Percentiles rank a stretch among this genome's conserved stretches.
Evolutionary conservation across 2,797 vertebrate genomes (phyloP).

Genomic region (Uromys caudimaculatus): DNA sequence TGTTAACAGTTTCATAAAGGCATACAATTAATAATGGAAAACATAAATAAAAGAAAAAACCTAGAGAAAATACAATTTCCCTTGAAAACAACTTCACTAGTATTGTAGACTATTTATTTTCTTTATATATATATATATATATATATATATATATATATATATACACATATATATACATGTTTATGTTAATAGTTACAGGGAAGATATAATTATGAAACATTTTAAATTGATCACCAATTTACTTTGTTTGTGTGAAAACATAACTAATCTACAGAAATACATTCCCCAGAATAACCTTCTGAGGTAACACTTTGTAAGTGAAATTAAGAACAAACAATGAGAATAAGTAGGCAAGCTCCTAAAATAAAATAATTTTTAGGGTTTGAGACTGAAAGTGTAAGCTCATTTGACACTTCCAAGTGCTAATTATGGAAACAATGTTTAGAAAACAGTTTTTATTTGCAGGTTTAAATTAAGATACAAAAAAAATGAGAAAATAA

Average conservation of each 20-base stretch:
- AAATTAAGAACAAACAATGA: background rate
- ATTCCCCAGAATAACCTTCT: background rate
- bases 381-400: conserved; percentile 6
- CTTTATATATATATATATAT: background rate
- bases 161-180: background rate
- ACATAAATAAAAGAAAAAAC: background rate
- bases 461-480: background rate
- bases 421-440: background rate
- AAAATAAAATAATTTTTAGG: background rate
- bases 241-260: conserved; percentile 52
- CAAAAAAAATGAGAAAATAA: background rate
- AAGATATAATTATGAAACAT: conserved; percentile 39
- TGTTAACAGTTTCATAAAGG: background rate
- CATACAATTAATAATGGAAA: background rate
- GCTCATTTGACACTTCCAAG: background rate
- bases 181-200: background rate
- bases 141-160: background rate
- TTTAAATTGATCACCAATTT: conserved; percentile 38
- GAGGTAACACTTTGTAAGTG: background rate
- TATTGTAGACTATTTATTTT: background rate
- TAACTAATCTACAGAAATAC: conserved; percentile 13
- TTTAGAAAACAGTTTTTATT: background rate
- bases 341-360: background rate
- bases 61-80: background rate
- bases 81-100: background rate